Conservation (phyloP, 2,888 invertebrate genomes). For the Nomada fucata region DNA sequence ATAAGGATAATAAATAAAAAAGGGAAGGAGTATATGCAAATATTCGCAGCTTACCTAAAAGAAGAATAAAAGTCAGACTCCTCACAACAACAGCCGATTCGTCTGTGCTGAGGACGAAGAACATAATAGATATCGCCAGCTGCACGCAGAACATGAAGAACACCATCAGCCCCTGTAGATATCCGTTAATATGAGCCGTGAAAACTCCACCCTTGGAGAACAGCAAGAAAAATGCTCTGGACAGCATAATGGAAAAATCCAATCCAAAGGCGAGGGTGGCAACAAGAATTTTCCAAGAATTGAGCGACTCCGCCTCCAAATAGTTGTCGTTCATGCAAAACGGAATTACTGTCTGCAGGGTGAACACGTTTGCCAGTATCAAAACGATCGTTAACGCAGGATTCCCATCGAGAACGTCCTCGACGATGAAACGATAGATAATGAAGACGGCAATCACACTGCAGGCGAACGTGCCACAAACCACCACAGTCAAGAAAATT, state of each 20-base stretch:
- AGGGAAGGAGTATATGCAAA: background rate
- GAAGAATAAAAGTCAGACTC: constrained; percentile 83
- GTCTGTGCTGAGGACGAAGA: constrained; percentile 70
- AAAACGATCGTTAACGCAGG: constrained; percentile 85
- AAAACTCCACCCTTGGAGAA: constrained; percentile 89
- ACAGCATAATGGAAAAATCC: constrained; percentile 88
- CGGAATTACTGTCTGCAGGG: constrained; percentile 83
- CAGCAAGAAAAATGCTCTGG: constrained; percentile 88
- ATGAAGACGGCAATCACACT: constrained; percentile 88
- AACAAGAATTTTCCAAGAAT: constrained; percentile 86
- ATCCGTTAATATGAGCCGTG: constrained; percentile 89
- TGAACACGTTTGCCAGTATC: constrained; percentile 83
- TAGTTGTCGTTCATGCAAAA: constrained; percentile 82
- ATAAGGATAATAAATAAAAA: background rate
- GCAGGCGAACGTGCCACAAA: constrained; percentile 88
- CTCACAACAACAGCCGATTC: constrained; percentile 81
- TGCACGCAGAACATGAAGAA: constrained; percentile 88
- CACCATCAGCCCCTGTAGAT: constrained; percentile 88
- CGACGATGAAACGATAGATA: constrained; percentile 87
- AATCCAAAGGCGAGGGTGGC: constrained; percentile 87
- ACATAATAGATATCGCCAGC: constrained; percentile 81
- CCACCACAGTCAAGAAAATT: constrained; percentile 88
- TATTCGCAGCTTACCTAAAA: constrained; percentile 82
- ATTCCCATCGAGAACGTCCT: constrained; percentile 89
- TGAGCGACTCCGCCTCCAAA: constrained; percentile 82